Conservation (phyloP, 1,140 invertebrate genomes). For the Xylocopa sonorina region DNA sequence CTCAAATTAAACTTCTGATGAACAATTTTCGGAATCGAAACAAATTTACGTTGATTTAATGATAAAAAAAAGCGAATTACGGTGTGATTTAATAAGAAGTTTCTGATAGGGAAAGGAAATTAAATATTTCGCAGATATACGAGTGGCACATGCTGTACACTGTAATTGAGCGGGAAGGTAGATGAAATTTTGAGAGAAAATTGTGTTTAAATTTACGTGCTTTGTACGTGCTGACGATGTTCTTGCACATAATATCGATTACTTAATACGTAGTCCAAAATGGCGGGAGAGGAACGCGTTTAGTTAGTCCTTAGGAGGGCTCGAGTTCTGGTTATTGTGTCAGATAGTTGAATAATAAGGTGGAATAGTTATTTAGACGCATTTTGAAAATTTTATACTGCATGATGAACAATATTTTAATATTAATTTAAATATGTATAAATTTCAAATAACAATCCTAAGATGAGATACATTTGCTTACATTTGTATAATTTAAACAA, state of each 20-base stretch:
- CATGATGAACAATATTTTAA: neutral
- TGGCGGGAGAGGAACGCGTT: neutral
- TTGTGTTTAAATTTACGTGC: neutral
- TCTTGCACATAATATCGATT: neutral
- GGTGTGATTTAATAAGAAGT: too few relatives aligned
- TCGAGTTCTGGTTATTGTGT: neutral
- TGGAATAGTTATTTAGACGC: neutral
- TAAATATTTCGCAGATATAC: neutral
- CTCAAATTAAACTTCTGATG: too few relatives aligned
- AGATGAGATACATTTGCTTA: too few relatives aligned
- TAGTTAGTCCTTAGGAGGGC: neutral
- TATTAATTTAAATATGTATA: neutral
- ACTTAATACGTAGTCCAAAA: neutral
- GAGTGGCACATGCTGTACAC: neutral
- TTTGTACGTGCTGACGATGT: neutral
- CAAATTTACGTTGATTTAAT: too few relatives aligned
- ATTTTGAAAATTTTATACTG: neutral
- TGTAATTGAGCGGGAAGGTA: too few relatives aligned
- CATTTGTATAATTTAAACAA: too few relatives aligned
- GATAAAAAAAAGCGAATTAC: too few relatives aligned
- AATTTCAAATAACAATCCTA: too few relatives aligned
- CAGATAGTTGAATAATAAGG: neutral
- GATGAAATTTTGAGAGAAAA: slow-evolving; percentile 1
- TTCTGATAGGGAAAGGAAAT: neutral
- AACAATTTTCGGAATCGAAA: too few relatives aligned